Percentiles rank a stretch among this genome's conserved stretches.
phyloP scores from a whole-genome alignment of 2,113 vertebrate genomes.

The Pogona vitticeps region DNA sequence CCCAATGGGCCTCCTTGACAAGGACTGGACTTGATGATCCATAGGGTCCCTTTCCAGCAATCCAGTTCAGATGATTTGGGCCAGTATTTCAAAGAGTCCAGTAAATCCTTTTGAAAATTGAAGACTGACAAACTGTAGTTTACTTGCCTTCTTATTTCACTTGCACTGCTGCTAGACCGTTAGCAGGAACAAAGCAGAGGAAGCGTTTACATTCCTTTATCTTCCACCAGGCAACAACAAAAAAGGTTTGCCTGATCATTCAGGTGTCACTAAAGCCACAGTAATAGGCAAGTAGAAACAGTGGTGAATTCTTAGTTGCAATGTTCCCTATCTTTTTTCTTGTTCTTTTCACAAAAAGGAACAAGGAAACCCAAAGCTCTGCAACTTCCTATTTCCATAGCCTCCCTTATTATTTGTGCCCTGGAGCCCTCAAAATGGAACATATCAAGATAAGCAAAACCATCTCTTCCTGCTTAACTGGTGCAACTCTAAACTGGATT shows the following conservation, averaged over 20 bases:
- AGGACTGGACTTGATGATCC: too few species aligned
- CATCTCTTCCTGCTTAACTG: background rate
- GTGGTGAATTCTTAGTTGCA: background rate
- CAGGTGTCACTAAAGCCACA: background rate
- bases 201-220: background rate
- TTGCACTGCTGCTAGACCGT: background rate
- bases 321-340: background rate
- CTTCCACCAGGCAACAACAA: background rate
- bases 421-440: background rate
- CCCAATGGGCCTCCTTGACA: too few species aligned
- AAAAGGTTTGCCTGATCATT: background rate
- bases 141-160: background rate
- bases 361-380: background rate
- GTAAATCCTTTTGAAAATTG: background rate
- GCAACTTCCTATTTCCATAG: background rate
- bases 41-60: background rate
- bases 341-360: background rate
- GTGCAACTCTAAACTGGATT: background rate
- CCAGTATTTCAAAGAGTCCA: background rate
- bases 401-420: background rate
- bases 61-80: background rate
- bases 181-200: background rate
- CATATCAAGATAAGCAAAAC: background rate
- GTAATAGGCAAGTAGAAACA: background rate
- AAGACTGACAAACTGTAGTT: background rate